Conservation (phyloP, 2,888 invertebrate species). For the Bombylius discolor region DNA sequence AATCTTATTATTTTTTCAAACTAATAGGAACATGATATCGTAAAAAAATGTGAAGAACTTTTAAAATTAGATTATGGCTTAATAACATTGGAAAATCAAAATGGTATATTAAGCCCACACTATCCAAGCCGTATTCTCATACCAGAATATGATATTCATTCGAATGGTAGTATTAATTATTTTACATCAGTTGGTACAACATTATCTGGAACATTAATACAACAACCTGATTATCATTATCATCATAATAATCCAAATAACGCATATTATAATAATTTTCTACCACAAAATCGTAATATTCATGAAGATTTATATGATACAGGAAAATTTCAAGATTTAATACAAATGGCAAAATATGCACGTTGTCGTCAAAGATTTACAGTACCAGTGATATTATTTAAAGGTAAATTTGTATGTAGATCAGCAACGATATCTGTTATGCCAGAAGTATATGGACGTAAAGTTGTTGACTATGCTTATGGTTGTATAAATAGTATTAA, state of each 20-base stretch:
- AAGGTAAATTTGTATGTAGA: slow-evolving; percentile 58
- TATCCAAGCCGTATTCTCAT: slow-evolving; percentile 59
- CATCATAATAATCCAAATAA: slow-evolving; percentile 22
- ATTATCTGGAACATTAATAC: slow-evolving; percentile 5
- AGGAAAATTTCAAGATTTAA: slow-evolving; percentile 46
- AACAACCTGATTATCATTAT: slow-evolving; percentile 3
- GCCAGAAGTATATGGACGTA: slow-evolving; percentile 59
- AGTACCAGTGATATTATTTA: slow-evolving; percentile 61
- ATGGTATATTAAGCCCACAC: slow-evolving; percentile 53
- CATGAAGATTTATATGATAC: slow-evolving; percentile 46
- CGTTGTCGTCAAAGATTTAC: slow-evolving; percentile 64
- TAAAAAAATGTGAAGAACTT: slow-evolving; percentile 49
- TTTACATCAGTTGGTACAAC: neutral
- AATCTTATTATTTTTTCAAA: no score
- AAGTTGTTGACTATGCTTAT: slow-evolving; percentile 43
- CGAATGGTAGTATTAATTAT: neutral
- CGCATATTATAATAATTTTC: slow-evolving; percentile 13
- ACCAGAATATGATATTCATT: slow-evolving; percentile 43
- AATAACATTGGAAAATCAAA: slow-evolving; percentile 48
- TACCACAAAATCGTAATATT: slow-evolving; percentile 38
- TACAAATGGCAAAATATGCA: slow-evolving; percentile 55
- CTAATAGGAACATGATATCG: slow-evolving; percentile 42
- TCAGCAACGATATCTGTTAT: slow-evolving; percentile 62
- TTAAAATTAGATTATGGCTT: slow-evolving; percentile 55
- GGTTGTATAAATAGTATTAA: slow-evolving; percentile 24